Conservation (phyloP, 2,888 invertebrate genomes). For the Drosophila tripunctata region DNA sequence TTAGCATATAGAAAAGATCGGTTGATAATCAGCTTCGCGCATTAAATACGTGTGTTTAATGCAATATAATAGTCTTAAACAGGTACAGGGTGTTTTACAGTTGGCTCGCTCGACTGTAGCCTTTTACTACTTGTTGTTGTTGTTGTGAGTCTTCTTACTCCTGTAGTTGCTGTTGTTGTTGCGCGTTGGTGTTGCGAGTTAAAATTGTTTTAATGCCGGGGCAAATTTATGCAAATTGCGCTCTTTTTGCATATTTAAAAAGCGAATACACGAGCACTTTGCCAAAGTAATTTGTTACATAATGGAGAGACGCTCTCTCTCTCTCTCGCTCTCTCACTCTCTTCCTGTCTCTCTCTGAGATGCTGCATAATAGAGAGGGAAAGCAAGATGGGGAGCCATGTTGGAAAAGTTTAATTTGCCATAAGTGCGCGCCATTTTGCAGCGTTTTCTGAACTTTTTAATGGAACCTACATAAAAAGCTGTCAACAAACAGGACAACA, state of each 20-base stretch:
- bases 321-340: neutral
- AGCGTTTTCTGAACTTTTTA: conserved; percentile 75
- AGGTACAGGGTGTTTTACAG: too few species aligned
- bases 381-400: conserved; percentile 55
- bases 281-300: conserved; percentile 82
- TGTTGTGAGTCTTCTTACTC: conserved; percentile 8
- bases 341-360: conserved; percentile 26
- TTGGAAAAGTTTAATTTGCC: conserved; percentile 81
- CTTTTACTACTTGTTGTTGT: neutral
- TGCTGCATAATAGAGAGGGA: conserved; percentile 31
- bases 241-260: conserved; percentile 85
- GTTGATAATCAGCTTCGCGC: too few species aligned
- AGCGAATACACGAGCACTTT: conserved; percentile 84
- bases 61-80: too few species aligned
- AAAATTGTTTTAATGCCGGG: conserved; percentile 84
- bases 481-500: conserved; percentile 26
- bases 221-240: conserved; percentile 84
- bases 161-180: conserved; percentile 31
- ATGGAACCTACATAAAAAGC: conserved; percentile 63
- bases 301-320: conserved; percentile 53
- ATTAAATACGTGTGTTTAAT: too few species aligned
- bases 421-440: conserved; percentile 81
- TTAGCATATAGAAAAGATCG: too few species aligned
- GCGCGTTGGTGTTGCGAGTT: conserved; percentile 78
- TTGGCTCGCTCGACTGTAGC: too few species aligned